These are phyloP conservation scores for Lethrus apterus DNA, from an alignment of 1,140 invertebrate species.

Conservation along the genomic window DNA sequence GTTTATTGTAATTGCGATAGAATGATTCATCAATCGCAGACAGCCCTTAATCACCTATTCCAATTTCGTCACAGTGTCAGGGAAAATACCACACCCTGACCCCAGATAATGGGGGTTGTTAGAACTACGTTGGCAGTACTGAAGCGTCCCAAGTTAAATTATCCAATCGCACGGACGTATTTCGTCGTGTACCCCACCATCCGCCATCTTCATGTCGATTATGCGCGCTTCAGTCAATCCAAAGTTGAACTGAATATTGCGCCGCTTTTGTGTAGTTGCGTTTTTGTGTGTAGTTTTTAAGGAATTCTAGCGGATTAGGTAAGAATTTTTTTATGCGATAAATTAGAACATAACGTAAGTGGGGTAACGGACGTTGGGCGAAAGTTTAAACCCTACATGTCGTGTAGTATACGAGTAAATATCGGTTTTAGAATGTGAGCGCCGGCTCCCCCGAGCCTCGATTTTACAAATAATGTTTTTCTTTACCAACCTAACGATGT, in stretches of 20 bases:
- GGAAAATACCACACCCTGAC: conserved; percentile 9
- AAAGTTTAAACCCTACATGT: not conserved
- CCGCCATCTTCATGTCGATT: conserved; percentile 16
- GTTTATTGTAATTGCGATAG: too few species aligned
- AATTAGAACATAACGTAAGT: too few species aligned
- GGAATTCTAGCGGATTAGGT: conserved; percentile 14
- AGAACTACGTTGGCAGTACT: conserved; percentile 2
- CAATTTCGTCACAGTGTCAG: too few species aligned
- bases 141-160: conserved; percentile 10
- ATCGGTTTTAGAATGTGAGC: not conserved
- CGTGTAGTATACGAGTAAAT: not conserved
- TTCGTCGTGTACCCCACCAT: conserved; percentile 3
- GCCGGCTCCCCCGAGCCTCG: not conserved
- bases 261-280: conserved; percentile 11
- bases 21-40: too few species aligned
- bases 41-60: too few species aligned
- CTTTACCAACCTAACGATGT: not conserved
- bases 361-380: too few species aligned
- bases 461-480: conserved; percentile 5
- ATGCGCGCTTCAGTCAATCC: conserved; percentile 17
- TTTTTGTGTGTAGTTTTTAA: conserved; percentile 18
- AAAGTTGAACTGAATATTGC: conserved; percentile 16
- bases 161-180: conserved; percentile 12
- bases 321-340: conserved; percentile 7
- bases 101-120: not conserved